A percentile compares a stretch with the other conserved stretches of the same genome.
Conservation (phyloP, 2,113 vertebrate genomes). For the Balaeniceps rex region DNA sequence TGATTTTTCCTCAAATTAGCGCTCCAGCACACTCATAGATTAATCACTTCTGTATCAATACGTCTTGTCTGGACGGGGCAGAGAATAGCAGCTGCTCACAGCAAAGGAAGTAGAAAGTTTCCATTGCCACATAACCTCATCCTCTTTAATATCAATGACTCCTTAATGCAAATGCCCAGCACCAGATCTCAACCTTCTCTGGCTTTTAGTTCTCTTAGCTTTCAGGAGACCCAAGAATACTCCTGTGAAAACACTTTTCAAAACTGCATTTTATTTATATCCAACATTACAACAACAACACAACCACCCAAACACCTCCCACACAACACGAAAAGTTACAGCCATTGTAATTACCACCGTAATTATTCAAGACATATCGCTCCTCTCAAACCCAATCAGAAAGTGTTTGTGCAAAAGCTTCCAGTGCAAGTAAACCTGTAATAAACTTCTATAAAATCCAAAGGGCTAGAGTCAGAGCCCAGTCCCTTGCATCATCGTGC, state of each 20-base stretch:
- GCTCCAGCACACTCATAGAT: not conserved
- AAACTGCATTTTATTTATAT: constrained; percentile 37
- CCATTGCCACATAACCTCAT: not conserved
- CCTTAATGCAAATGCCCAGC: not conserved
- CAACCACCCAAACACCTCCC: not conserved
- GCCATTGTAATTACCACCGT: not conserved
- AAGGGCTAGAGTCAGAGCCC: not conserved
- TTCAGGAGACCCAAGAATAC: not conserved
- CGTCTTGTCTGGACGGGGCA: not conserved
- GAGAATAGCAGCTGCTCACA: not conserved
- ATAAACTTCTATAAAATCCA: not conserved
- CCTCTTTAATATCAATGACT: not conserved
- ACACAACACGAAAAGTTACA: not conserved
- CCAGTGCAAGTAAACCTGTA: constrained; percentile 32
- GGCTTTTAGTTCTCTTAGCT: not conserved
- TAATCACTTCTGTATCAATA: not conserved
- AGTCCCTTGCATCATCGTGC: not conserved
- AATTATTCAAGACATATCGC: not conserved
- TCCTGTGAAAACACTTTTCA: not conserved
- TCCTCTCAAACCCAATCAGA: not conserved
- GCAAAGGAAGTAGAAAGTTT: not conserved
- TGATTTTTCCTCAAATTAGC: not conserved
- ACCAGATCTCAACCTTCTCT: not conserved
- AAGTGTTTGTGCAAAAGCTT: constrained; percentile 36
- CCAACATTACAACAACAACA: not conserved